Percentiles rank a stretch among this genome's conserved stretches.
Evolutionary conservation across 2,888 invertebrate species (phyloP).

Genomic region (Leptinotarsa juncta): DNA sequence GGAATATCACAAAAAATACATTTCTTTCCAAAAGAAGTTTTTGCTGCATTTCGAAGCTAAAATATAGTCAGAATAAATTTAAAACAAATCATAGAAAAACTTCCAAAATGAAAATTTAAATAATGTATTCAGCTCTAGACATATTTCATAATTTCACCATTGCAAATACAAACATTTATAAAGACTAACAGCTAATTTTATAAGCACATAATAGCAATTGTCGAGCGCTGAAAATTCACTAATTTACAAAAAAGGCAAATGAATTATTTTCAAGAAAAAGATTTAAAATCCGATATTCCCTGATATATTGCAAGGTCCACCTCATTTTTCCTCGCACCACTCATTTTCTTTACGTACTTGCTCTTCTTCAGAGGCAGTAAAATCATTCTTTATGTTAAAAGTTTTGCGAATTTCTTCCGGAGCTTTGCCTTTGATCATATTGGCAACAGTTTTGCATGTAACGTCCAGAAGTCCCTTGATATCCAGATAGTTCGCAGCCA

Average conservation of each 20-base stretch:
- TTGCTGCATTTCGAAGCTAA: no score
- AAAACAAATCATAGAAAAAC: neutral
- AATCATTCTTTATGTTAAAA: slow-evolving; percentile 97
- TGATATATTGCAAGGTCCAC: neutral
- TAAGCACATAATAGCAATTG: neutral
- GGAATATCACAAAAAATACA: no score
- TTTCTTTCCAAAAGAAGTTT: no score
- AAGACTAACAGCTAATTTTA: neutral
- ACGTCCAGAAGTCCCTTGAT: slow-evolving; percentile 96
- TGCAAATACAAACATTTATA: neutral
- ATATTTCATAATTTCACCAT: neutral
- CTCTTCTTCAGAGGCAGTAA: slow-evolving; percentile 95
- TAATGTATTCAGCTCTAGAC: neutral
- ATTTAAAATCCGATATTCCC: neutral
- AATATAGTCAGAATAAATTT: neutral
- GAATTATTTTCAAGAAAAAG: neutral
- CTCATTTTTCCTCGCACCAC: slow-evolving; percentile 90
- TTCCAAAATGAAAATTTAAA: neutral
- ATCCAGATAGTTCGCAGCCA: slow-evolving; percentile 97
- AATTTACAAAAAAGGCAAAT: slow-evolving; percentile 6
- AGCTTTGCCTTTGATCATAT: slow-evolving; percentile 99
- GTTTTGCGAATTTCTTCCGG: slow-evolving; percentile 97
- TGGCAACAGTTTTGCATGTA: slow-evolving; percentile 97
- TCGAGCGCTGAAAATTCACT: neutral
- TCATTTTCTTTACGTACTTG: slow-evolving; percentile 97